Percentiles rank a stretch among this genome's conserved stretches.
These are phyloP conservation scores for Hypothenemus hampei DNA, from an alignment of 1,140 invertebrate genomes.

Conservation along the genomic window DNA sequence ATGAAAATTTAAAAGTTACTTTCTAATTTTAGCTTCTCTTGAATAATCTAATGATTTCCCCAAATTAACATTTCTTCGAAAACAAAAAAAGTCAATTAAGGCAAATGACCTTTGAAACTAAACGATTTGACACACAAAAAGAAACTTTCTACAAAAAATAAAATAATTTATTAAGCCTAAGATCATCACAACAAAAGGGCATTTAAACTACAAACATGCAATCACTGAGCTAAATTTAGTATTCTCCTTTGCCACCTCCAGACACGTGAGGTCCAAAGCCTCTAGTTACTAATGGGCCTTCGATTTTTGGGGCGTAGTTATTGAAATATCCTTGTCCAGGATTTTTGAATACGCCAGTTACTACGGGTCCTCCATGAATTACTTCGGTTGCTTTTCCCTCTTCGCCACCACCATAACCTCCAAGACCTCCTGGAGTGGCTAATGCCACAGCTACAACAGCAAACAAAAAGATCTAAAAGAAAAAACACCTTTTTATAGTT, in stretches of 20 bases:
- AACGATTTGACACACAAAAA: no score
- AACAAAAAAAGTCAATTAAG: no score
- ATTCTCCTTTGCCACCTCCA: neutral
- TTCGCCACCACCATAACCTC: neutral
- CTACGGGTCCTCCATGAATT: constrained; percentile 9
- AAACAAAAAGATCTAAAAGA: constrained; percentile 8
- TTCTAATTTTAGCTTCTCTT: no score
- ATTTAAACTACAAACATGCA: constrained; percentile 4
- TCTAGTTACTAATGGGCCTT: constrained; percentile 8
- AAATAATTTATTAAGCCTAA: constrained; percentile 21
- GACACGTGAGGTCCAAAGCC: constrained; percentile 3
- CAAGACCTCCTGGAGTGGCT: constrained; percentile 4
- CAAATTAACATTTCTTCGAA: no score
- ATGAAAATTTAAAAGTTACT: no score
- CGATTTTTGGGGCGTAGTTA: constrained; percentile 18
- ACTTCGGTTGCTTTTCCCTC: constrained; percentile 9
- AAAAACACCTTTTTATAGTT: neutral
- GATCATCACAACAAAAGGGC: constrained; percentile 15
- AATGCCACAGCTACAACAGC: constrained; percentile 4
- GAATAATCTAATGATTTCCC: no score
- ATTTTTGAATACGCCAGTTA: constrained; percentile 6
- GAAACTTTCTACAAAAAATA: neutral
- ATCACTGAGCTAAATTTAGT: neutral
- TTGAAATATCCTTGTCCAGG: constrained; percentile 12
- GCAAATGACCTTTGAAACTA: no score